Conservation (phyloP, 2,113 vertebrate species). For the Pseudonaja textilis region DNA sequence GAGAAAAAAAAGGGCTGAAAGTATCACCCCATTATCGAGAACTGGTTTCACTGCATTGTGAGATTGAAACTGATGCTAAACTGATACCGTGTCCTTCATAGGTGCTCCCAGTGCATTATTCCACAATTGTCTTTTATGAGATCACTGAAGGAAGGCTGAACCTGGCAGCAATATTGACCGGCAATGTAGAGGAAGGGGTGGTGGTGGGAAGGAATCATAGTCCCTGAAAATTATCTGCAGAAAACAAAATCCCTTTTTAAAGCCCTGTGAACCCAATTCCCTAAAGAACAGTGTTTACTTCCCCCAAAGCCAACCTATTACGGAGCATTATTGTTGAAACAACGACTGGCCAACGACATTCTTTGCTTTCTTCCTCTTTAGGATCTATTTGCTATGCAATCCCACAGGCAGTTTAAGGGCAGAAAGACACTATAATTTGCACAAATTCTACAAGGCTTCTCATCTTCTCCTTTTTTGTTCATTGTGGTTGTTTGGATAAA, state of each 20-base stretch:
- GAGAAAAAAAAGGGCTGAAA: neutral
- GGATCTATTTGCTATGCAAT: slow-evolving; percentile 7
- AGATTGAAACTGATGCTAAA: slow-evolving; percentile 11
- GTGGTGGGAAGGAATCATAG: too few relatives aligned
- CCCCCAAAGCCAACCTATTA: slow-evolving; percentile 8
- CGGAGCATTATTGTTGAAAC: neutral
- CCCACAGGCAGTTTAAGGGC: neutral
- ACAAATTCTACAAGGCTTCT: neutral
- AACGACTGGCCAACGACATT: neutral
- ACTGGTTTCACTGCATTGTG: neutral
- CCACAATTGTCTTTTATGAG: neutral
- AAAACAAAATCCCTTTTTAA: neutral
- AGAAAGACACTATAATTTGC: slow-evolving; percentile 10
- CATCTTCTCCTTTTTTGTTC: neutral
- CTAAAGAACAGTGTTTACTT: neutral
- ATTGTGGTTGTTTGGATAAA: neutral
- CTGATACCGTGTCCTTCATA: neutral
- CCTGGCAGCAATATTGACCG: neutral
- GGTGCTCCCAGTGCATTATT: neutral
- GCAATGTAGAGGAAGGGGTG: neutral
- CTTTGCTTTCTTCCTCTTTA: neutral
- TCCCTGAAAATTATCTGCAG: neutral
- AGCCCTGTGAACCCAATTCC: neutral
- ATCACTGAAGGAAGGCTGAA: neutral
- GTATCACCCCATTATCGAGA: neutral